Evolutionary conservation across 2,797 vertebrate species (phyloP).

Genomic region (Tinamus major): DNA sequence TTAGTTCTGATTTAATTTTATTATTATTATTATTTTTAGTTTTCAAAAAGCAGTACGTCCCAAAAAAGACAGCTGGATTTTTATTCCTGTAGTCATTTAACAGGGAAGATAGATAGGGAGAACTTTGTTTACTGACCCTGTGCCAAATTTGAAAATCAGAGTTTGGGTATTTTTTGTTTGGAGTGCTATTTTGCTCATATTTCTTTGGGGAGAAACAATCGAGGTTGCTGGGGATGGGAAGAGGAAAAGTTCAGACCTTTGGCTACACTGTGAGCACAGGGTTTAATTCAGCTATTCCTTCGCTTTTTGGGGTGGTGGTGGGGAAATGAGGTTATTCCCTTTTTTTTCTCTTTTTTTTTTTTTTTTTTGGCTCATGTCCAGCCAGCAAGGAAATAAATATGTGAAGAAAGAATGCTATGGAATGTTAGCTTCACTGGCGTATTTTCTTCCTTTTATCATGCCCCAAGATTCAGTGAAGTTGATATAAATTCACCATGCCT

Average conservation of each 20-base stretch:
- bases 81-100: slow-evolving; percentile 5
- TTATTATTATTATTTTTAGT: neutral
- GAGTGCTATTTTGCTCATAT: neutral
- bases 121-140: neutral
- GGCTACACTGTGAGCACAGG: slow-evolving; percentile 16
- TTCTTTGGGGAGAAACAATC: slow-evolving; percentile 35
- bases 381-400: slow-evolving; percentile 82
- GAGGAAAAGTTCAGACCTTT: neutral
- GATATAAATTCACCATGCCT: slow-evolving; percentile 83
- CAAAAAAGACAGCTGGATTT: neutral
- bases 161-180: neutral
- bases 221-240: neutral
- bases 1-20: neutral
- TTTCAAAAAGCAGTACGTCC: neutral
- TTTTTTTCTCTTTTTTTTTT: neutral
- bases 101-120: neutral
- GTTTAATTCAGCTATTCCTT: slow-evolving; percentile 24
- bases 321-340: neutral
- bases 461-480: slow-evolving; percentile 79
- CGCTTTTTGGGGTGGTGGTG: neutral
- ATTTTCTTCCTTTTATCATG: slow-evolving; percentile 80
- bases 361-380: slow-evolving; percentile 62
- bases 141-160: slow-evolving; percentile 29
- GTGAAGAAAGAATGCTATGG: slow-evolving; percentile 80
- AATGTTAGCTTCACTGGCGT: slow-evolving; percentile 81